Evolutionary conservation across 2,888 invertebrate genomes (phyloP).

Genomic region (Rambutsinella grinnellia): DNA sequence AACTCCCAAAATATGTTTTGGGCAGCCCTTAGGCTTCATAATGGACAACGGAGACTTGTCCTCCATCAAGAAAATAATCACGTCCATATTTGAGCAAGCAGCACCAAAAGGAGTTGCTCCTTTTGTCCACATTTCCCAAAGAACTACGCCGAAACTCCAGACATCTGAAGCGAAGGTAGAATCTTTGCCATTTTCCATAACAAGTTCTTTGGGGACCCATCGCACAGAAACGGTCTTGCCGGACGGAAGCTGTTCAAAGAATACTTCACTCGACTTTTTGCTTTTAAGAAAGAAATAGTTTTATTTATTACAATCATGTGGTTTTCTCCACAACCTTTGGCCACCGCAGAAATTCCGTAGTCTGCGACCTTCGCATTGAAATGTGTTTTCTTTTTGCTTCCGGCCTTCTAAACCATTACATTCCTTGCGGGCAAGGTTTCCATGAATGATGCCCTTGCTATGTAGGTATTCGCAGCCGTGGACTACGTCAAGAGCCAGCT

Average conservation of each 20-base stretch:
- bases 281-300: no score
- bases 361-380: conserved; percentile 52
- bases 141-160: conserved; percentile 49
- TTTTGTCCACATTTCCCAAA: conserved; percentile 47
- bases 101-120: conserved; percentile 44
- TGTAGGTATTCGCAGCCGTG: conserved; percentile 55
- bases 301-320: background rate
- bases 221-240: conserved; percentile 43
- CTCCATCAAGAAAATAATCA: conserved; percentile 8
- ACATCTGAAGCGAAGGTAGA: conserved; percentile 34
- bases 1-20: conserved; percentile 7
- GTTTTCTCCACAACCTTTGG: conserved; percentile 36
- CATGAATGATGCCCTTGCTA: conserved; percentile 40
- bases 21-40: conserved; percentile 26
- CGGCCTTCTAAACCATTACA: conserved; percentile 32
- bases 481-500: conserved; percentile 42
- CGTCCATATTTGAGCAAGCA: conserved; percentile 2
- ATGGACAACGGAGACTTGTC: conserved; percentile 35
- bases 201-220: conserved; percentile 50
- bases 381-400: conserved; percentile 14
- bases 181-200: conserved; percentile 13
- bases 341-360: conserved; percentile 43
- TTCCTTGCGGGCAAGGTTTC: conserved; percentile 57
- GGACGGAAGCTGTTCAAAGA: no score
- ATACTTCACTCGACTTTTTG: no score